phyloP scores from a whole-genome alignment of 2,888 invertebrate genomes.

The Tetragnatha montana region DNA sequence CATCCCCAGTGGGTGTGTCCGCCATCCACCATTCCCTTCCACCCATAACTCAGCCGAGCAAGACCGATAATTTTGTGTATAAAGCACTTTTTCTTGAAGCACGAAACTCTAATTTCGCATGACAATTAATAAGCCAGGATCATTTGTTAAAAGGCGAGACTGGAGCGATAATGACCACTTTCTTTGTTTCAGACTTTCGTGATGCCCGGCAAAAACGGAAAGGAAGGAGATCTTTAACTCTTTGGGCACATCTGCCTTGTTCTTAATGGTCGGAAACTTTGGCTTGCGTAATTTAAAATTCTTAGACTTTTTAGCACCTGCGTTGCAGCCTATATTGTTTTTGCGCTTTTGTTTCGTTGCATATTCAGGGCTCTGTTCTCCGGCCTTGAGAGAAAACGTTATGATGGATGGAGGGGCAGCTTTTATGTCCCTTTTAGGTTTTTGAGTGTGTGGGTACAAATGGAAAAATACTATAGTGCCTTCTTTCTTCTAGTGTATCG shows the following conservation, averaged over 20 bases:
- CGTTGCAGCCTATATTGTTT: constrained; percentile 50
- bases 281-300: constrained; percentile 31
- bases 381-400: neutral
- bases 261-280: constrained; percentile 22
- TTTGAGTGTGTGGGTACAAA: too few relatives aligned
- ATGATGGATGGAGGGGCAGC: neutral
- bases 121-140: constrained; percentile 20
- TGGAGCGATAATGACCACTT: constrained; percentile 25
- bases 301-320: constrained; percentile 50
- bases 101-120: constrained; percentile 32
- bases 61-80: neutral
- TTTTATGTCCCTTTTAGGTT: too few relatives aligned
- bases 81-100: constrained; percentile 1
- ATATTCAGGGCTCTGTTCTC: constrained; percentile 14
- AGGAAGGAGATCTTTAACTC: constrained; percentile 35
- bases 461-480: too few relatives aligned
- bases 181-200: constrained; percentile 39
- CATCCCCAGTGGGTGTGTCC: too few relatives aligned
- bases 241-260: constrained; percentile 33
- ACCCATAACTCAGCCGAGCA: neutral
- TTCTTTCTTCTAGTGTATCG: too few relatives aligned
- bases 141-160: constrained; percentile 8
- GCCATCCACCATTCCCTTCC: neutral
- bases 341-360: neutral
- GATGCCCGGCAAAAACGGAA: constrained; percentile 8